Percentiles rank a stretch among this genome's conserved stretches.
Evolutionary conservation across 2,888 invertebrate genomes (phyloP).

Genomic region (Tiphia femorata): DNA sequence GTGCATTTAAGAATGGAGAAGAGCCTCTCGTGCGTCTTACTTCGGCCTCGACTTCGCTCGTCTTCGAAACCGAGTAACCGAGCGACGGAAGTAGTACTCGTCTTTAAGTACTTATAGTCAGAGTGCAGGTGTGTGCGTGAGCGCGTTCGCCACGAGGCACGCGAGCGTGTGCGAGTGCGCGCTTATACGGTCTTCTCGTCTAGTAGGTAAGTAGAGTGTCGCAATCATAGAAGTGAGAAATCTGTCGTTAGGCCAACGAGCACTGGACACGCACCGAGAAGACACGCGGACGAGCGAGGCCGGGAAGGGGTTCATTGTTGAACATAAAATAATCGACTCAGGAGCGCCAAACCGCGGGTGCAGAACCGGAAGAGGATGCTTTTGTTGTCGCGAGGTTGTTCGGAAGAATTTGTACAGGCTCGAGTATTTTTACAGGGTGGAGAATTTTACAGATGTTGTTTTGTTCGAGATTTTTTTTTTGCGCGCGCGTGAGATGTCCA

Average conservation of each 20-base stretch:
- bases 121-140: slow-evolving; percentile 11
- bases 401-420: too few species aligned
- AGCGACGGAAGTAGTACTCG: slow-evolving; percentile 24
- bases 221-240: slow-evolving; percentile 51
- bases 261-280: slow-evolving; percentile 24
- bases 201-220: slow-evolving; percentile 49
- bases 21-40: neutral
- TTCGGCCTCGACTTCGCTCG: slow-evolving; percentile 20
- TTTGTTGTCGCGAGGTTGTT: too few species aligned
- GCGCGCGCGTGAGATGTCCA: too few species aligned
- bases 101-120: slow-evolving; percentile 30
- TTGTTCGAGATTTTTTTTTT: too few species aligned
- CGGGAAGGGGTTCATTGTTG: too few species aligned
- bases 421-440: too few species aligned
- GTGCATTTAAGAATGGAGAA: too few species aligned
- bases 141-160: slow-evolving; percentile 19
- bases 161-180: slow-evolving; percentile 30
- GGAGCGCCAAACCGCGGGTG: too few species aligned
- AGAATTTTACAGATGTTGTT: too few species aligned
- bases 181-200: too few species aligned
- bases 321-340: too few species aligned
- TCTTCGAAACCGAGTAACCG: slow-evolving; percentile 20
- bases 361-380: too few species aligned
- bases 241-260: slow-evolving; percentile 41
- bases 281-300: slow-evolving; percentile 26